These are phyloP conservation scores for Aethes cnicana DNA, from an alignment of 2,888 invertebrate species.

Conservation along the genomic window DNA sequence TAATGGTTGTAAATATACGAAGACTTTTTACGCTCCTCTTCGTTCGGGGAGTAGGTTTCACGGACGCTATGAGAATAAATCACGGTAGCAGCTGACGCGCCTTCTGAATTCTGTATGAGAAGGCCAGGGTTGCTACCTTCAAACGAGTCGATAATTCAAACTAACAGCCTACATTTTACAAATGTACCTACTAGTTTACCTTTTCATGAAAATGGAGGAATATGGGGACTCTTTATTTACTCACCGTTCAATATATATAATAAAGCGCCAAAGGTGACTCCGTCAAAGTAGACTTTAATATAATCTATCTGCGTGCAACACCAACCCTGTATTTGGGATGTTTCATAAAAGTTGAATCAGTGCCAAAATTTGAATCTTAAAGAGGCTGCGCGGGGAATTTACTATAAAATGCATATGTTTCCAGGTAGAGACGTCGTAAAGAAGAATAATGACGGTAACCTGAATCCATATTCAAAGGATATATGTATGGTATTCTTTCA, in stretches of 20 bases:
- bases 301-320: too few relatives aligned
- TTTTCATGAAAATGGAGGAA: constrained; percentile 22
- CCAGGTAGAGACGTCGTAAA: constrained; percentile 33
- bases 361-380: constrained; percentile 46
- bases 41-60: constrained; percentile 47
- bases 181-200: constrained; percentile 28
- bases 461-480: neutral
- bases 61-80: constrained; percentile 64
- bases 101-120: constrained; percentile 67
- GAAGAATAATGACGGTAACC: constrained; percentile 14
- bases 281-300: too few relatives aligned
- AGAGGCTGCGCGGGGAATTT: constrained; percentile 39
- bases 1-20: constrained; percentile 40
- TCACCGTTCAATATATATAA: too few relatives aligned
- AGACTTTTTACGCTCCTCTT: constrained; percentile 29
- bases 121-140: constrained; percentile 44
- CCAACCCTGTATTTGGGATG: constrained; percentile 34
- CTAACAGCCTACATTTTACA: constrained; percentile 36
- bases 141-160: constrained; percentile 38
- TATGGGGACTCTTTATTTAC: constrained; percentile 17
- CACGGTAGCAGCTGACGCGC: constrained; percentile 65
- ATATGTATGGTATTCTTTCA: constrained; percentile 5
- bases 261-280: too few relatives aligned
- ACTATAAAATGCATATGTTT: constrained; percentile 46
- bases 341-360: constrained; percentile 49